Evolutionary conservation across 1,140 invertebrate genomes (phyloP), one percentile per base, ranked within the genome.

Genomic region (Lethrus apterus): DNA sequence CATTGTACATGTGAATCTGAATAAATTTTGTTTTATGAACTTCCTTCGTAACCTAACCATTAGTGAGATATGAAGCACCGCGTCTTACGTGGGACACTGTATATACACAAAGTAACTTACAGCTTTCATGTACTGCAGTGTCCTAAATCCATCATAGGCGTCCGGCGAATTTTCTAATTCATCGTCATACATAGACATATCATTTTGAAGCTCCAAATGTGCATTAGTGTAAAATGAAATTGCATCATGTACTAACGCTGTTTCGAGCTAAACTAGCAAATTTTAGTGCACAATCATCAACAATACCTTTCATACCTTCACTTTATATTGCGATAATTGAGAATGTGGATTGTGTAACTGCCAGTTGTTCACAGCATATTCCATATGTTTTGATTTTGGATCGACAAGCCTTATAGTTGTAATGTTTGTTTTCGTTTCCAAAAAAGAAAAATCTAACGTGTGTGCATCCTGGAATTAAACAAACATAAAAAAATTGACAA

Each of bases 341-440:
- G 23, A 7, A 7, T 26, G 5, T 26, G 23, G n/a, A 26, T 26
- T 26, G 23, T 5, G 5, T 26, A 26, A 26, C n/a, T 26, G 23
- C 5, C 5, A 26, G 5, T 26, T n/a, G n/a, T n/a, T n/a, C n/a
- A n/a, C n/a, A n/a, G n/a, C n/a, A n/a, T n/a, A n/a, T n/a, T n/a
- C n/a, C n/a, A n/a, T n/a, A n/a, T n/a, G n/a, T 72, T 68, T 10
- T 65, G 60, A 2, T 73, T 65, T 0, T 63, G 79, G 79, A 66
- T 87, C 79, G 23, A 88, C 76, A 8, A 89, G 66, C 19, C 84
- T 69, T 10, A 86, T 67, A 4, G 80, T 79, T 0, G 84, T 88
- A 23, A 89, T 84, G 58, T 89, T 89, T 0, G 84, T 78, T 2
- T 74, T 67, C 2, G 71, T 76, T 38, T 75, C 69, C 20, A 62